phyloP scores from a whole-genome alignment of 2,797 vertebrate genomes.

The Tragelaphus eurycerus region DNA sequence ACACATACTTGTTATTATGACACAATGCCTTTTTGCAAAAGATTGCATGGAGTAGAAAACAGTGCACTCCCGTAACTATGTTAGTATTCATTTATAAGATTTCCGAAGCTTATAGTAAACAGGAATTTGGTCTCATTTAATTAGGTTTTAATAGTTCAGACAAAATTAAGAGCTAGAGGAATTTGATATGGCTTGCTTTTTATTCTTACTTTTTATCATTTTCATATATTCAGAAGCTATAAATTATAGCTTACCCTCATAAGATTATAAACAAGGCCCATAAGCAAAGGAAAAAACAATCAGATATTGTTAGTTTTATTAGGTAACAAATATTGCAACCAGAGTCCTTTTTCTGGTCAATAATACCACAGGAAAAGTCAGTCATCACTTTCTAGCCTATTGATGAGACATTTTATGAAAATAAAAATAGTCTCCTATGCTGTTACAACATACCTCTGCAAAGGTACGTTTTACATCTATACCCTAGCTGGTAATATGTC shows the following conservation, averaged over 20 bases:
- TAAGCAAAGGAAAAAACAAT: slow-evolving; percentile 44
- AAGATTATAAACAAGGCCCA: slow-evolving; percentile 50
- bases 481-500: not conserved
- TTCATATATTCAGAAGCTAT: slow-evolving; percentile 48
- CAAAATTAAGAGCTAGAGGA: slow-evolving; percentile 66
- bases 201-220: slow-evolving; percentile 54
- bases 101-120: slow-evolving; percentile 47
- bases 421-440: not conserved
- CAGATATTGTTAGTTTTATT: slow-evolving; percentile 54
- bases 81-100: slow-evolving; percentile 64
- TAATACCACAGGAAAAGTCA: not conserved
- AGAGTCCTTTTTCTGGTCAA: slow-evolving; percentile 5
- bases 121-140: slow-evolving; percentile 60
- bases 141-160: slow-evolving; percentile 60
- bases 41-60: slow-evolving; percentile 6
- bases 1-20: slow-evolving; percentile 49
- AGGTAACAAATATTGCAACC: slow-evolving; percentile 24
- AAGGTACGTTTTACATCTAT: slow-evolving; percentile 11
- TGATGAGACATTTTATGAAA: slow-evolving; percentile 46
- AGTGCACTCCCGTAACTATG: slow-evolving; percentile 18
- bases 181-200: slow-evolving; percentile 49
- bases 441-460: not conserved
- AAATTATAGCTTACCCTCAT: slow-evolving; percentile 36
- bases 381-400: not conserved
- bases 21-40: slow-evolving; percentile 42